phyloP scores from a whole-genome alignment of 2,888 invertebrate genomes.

The Imbricaverruca yamaguchii region DNA sequence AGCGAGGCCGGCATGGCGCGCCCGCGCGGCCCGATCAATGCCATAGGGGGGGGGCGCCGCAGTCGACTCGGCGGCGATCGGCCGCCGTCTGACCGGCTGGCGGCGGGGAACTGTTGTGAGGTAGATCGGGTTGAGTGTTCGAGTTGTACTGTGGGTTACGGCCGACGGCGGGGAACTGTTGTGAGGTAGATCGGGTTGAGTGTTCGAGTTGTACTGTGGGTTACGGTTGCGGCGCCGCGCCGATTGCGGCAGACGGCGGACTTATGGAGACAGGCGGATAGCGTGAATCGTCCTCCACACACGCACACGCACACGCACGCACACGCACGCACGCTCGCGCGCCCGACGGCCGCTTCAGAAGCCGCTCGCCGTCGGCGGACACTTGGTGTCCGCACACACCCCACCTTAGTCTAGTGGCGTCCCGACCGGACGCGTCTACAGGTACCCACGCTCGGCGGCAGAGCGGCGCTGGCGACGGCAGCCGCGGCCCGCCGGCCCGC shows the following conservation, averaged over 20 bases:
- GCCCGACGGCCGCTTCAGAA: not conserved
- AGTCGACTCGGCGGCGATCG: not conserved
- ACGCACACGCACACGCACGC: not conserved
- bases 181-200: not conserved
- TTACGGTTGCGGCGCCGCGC: not conserved
- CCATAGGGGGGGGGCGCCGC: conserved; percentile 7
- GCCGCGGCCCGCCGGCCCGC: not conserved
- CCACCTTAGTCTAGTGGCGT: not conserved
- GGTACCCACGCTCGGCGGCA: no score
- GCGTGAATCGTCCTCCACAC: not conserved
- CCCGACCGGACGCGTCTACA: not conserved
- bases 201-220: not conserved
- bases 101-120: conserved; percentile 12
- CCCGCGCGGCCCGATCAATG: conserved; percentile 1
- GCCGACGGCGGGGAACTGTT: not conserved
- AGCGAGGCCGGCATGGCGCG: not conserved
- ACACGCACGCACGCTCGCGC: not conserved
- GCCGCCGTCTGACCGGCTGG: not conserved
- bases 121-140: not conserved
- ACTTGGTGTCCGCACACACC: not conserved
- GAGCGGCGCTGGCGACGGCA: no score
- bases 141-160: not conserved
- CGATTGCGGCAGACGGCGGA: not conserved
- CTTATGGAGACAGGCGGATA: not conserved
- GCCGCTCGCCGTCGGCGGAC: not conserved